Conservation (phyloP, 2,113 vertebrate species). For the Phoenicopterus ruber region DNA sequence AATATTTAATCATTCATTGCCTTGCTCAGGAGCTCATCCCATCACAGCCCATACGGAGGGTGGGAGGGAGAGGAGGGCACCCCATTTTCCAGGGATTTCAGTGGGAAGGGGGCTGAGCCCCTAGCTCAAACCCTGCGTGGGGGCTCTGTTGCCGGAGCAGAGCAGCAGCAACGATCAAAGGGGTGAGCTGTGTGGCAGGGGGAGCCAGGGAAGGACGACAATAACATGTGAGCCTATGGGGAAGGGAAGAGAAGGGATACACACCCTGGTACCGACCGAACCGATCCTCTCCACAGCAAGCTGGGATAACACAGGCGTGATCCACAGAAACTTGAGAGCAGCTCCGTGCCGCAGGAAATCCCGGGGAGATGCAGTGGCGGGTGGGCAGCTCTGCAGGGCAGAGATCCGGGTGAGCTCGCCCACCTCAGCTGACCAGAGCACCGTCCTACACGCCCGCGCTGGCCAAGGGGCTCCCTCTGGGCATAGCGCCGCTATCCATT, state of each 20-base stretch:
- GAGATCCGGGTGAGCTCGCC: neutral
- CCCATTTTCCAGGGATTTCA: neutral
- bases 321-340: neutral
- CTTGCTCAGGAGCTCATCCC: neutral
- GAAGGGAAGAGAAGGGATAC: neutral
- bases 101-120: neutral
- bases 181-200: neutral
- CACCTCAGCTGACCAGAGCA: neutral
- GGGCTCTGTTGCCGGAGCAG: fast-evolving
- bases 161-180: neutral
- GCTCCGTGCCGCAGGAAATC: fast-evolving
- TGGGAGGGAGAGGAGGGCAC: neutral
- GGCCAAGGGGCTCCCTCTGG: fast-evolving
- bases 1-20: neutral
- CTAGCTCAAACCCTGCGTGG: neutral
- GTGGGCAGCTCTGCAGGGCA: neutral
- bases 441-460: fast-evolving
- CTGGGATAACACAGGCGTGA: neutral
- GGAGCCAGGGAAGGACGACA: neutral
- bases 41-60: neutral
- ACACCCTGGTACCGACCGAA: fast-evolving
- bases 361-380: fast-evolving
- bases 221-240: neutral
- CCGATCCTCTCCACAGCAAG: fast-evolving
- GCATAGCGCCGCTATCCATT: neutral